Evolutionary conservation across 2,888 invertebrate species (phyloP), one percentile per base, ranked within the genome.

Genomic region (Limenitis camilla): DNA sequence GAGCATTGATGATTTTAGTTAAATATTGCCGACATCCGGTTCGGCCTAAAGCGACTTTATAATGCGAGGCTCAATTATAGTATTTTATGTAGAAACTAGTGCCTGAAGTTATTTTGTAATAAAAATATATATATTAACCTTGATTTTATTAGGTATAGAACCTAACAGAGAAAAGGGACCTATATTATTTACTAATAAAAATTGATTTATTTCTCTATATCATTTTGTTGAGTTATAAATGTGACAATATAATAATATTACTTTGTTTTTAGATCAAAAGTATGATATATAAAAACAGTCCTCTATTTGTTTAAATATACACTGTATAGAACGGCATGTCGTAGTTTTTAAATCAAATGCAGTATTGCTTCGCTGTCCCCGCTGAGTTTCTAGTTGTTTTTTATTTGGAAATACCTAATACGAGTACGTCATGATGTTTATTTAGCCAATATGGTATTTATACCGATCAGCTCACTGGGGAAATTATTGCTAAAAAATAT

Each of bases 331-430:
- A 32, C 65, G 64, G 67, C 62, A 62, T 63, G 66, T 71, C 69
- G 69, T 64, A 75, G 76, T 78, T 80, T 19, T 76, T 78, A 81
- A 83, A 83, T 85, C 78, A 78, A 84, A 75, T 79, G 72, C 77
- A 72, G 78, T 80, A 78, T 81, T 73, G 78, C 72, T 69, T 63
- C 66, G 54, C 61, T 36, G 61, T 78, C 81, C 81, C 82, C 62
- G 65, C 78, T 67, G 82, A 62, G 53, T 67, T 64, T 55, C 59
- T 62, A 63, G 68, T 74, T 71, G 71, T 73, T 77, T 81, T 78
- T 78, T 73, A 76, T 79, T 77, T 76, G 67, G 65, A 70, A 73
- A 73, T 61, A 41, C 55, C 49, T 61, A 58, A 44, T 51, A 60
- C 49, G 47, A 19, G 19, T 19, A 19, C 56, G 64, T 61, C 61